Base-by-base conservation (phyloP, 2,888 invertebrate genomes). In the Spilarctia lutea region DNA sequence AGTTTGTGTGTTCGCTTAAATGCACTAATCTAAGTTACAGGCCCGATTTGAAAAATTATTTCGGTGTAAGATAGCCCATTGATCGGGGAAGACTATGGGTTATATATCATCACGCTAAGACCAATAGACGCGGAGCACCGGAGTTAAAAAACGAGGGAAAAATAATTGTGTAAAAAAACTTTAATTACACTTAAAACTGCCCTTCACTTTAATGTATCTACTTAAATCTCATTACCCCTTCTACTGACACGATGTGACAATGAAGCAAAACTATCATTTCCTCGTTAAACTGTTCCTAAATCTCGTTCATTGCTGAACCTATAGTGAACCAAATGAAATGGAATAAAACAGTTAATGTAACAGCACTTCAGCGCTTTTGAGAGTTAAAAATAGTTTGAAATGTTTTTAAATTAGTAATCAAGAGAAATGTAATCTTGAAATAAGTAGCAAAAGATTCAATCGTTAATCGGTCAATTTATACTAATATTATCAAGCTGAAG, bases 331-430 rank as follows among this genome's bases (percentile, higher is more conserved):
- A 66, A 82, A 79, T 83, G 82, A 79, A 74, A 79, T 80, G 78
- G 79, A 80, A 86, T 88, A 87, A 90, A 87, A 83, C 81, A 76
- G 83, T 85, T 86, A 87, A 90, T 91, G 89, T 90, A 91, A 86
- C 77, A 85, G 87, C 85, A 85, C 86, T 89, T 87, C 87, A 90
- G 85, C 86, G 83, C 84, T 82, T 77, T 74, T 75, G 81, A 91
- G 89, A 90, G 88, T 89, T 35, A 35, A 35, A 4, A 90, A 90
- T 88, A 86, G 84, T 73, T 48, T 81, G 75, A 80, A 86, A 86
- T 83, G 83, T 77, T 81, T 83, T 81, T 67, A 77, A 60, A 68
- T 75, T 68, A 45, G 13, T 30, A 33, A 13, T 48, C 45, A 72
- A 77, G 11, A 39, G 7, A 60, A 56, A 27, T 65, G 27, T 42